A percentile compares a stretch with the other conserved stretches of the same genome.
Evolutionary conservation across 2,888 invertebrate genomes (phyloP).

Genomic region (Tenthredo notha): DNA sequence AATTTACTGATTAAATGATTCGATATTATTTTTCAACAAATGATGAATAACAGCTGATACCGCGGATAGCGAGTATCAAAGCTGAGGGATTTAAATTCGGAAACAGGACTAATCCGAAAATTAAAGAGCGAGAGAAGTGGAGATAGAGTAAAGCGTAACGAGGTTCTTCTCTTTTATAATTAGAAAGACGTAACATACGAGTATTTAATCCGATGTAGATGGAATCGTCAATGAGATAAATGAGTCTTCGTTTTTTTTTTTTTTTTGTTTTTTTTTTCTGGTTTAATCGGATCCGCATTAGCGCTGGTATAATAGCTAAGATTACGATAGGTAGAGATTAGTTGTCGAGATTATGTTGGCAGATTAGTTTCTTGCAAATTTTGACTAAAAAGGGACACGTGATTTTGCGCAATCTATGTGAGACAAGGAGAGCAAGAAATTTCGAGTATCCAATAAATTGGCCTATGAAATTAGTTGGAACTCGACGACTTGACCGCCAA

Average conservation of each 20-base stretch:
- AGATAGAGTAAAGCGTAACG: not conserved
- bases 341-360: not conserved
- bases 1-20: not conserved
- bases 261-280: not conserved
- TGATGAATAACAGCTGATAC: not conserved
- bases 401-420: not conserved
- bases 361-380: slow-evolving; percentile 2
- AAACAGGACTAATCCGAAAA: not conserved
- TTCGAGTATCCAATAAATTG: not conserved
- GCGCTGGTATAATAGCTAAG: not conserved
- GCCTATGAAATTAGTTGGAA: not conserved
- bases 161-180: not conserved
- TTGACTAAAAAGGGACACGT: not conserved
- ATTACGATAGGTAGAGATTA: slow-evolving; percentile 16
- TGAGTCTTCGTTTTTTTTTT: not conserved
- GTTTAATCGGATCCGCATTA: not conserved
- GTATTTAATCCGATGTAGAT: not conserved
- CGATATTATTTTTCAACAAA: not conserved
- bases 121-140: not conserved
- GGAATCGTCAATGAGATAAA: not conserved
- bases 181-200: not conserved
- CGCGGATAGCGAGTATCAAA: not conserved
- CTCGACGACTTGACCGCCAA: not conserved
- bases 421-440: not conserved
- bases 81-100: not conserved